Conservation (phyloP, 2,888 invertebrate genomes). For the Sympetrum striolatum region DNA sequence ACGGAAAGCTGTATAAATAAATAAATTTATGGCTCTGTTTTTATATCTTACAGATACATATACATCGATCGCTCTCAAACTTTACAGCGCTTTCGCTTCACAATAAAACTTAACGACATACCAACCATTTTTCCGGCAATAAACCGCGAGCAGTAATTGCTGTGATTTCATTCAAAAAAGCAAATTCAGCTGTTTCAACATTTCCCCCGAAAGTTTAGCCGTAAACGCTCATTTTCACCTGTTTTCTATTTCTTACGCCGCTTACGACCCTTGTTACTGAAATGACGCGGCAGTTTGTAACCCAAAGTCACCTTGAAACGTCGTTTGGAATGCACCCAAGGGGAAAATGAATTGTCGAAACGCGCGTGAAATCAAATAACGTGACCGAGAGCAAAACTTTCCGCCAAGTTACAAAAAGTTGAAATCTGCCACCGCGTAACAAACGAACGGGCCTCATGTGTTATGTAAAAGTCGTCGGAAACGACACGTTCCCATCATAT, state of each 20-base stretch:
- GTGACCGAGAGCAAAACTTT: neutral
- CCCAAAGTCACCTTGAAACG: neutral
- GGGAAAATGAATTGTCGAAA: neutral
- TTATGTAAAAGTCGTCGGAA: no score
- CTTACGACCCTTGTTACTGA: neutral
- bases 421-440: neutral
- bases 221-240: neutral
- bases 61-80: no score
- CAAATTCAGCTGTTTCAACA: neutral
- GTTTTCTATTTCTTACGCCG: neutral
- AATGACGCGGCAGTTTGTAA: neutral
- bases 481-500: no score
- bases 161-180: neutral
- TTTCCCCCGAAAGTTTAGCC: neutral
- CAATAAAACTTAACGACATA: neutral
- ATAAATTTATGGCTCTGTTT: no score
- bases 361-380: neutral
- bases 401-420: neutral
- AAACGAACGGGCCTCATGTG: neutral
- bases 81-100: no score
- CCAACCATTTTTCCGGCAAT: neutral
- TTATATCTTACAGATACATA: no score
- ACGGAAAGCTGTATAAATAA: no score
- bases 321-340: neutral
- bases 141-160: neutral